phyloP scores from a whole-genome alignment of 2,113 vertebrate genomes.

The Hoplias malabaricus region DNA sequence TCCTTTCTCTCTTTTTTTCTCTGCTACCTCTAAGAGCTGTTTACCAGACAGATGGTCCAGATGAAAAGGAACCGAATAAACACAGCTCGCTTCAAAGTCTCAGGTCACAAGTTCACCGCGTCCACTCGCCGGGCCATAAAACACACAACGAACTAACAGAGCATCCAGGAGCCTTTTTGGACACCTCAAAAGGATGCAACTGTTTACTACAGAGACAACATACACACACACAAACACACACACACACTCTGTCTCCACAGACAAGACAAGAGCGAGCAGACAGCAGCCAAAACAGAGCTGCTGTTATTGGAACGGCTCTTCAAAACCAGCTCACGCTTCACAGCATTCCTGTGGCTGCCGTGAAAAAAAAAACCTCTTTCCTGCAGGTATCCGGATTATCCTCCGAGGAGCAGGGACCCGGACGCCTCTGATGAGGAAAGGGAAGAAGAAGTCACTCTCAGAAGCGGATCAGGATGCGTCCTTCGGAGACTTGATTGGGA shows the following conservation, averaged over 20 bases:
- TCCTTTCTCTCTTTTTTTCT: background rate
- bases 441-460: slow-evolving; percentile 56
- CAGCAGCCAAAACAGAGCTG: background rate
- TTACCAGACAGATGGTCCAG: slow-evolving; percentile 37
- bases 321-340: slow-evolving; percentile 53
- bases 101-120: slow-evolving; percentile 23
- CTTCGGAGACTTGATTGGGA: slow-evolving; percentile 63
- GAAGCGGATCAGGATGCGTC: slow-evolving; percentile 62
- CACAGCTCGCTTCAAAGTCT: slow-evolving; percentile 17
- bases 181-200: background rate
- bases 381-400: slow-evolving; percentile 70
- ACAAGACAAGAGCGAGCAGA: too few relatives aligned
- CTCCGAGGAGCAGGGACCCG: slow-evolving; percentile 64
- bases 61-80: slow-evolving; percentile 16
- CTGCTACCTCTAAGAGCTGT: slow-evolving; percentile 24
- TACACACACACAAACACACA: background rate
- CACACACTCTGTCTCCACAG: too few relatives aligned
- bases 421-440: slow-evolving; percentile 57
- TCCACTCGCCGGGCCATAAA: background rate
- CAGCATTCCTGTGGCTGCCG: slow-evolving; percentile 64
- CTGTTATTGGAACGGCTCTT: slow-evolving; percentile 57
- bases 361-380: slow-evolving; percentile 61
- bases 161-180: background rate
- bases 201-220: background rate
- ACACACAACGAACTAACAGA: background rate